A percentile compares a stretch with the other conserved stretches of the same genome.
These are phyloP conservation scores for Drosophila nigricruria DNA, from an alignment of 2,888 invertebrate genomes.

Conservation along the genomic window DNA sequence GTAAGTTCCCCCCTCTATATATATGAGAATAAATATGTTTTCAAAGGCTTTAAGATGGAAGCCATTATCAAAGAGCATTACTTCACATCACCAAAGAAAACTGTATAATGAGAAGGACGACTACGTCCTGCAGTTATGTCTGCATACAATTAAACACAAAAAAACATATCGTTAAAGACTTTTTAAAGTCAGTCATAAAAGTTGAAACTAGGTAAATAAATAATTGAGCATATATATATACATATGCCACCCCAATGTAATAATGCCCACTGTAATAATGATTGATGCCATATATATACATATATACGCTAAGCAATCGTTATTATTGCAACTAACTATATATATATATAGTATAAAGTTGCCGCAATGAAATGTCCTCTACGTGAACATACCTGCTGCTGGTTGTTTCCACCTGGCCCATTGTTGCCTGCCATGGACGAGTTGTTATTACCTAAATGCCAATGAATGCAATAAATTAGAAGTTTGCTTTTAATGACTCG, in stretches of 20 bases:
- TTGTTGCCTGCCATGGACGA: constrained; percentile 61
- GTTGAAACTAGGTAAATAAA: too few species aligned
- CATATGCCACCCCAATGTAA: too few species aligned
- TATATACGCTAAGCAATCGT: too few species aligned
- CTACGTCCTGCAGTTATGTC: too few species aligned
- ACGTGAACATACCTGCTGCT: constrained; percentile 70
- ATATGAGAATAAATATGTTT: too few species aligned
- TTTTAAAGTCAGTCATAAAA: too few species aligned
- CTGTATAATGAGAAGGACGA: neutral
- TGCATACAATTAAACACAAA: too few species aligned
- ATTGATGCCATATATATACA: neutral
- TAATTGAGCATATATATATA: too few species aligned
- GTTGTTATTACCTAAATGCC: constrained; percentile 54
- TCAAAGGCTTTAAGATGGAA: neutral
- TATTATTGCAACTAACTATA: neutral
- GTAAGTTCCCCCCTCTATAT: too few species aligned
- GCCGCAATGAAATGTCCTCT: neutral
- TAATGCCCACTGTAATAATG: too few species aligned
- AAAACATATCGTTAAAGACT: too few species aligned
- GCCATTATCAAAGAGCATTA: neutral
- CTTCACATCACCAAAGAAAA: neutral
- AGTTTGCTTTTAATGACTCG: neutral
- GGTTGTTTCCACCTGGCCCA: constrained; percentile 54
- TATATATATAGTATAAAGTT: neutral
- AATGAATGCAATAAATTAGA: neutral